phyloP scores from a whole-genome alignment of 1,140 invertebrate species.

The Mactra quadrangularis region DNA sequence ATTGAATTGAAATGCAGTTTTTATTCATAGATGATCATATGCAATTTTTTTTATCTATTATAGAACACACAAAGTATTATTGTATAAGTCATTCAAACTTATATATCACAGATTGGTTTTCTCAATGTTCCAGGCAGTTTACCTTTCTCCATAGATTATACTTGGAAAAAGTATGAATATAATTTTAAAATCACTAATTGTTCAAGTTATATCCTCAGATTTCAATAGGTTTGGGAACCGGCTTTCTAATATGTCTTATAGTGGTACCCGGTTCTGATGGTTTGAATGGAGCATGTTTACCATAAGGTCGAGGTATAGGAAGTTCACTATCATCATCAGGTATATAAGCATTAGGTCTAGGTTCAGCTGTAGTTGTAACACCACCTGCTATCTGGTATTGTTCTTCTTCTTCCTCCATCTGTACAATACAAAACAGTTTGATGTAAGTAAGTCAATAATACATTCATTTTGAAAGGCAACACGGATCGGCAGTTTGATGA shows the following conservation, averaged over 20 bases:
- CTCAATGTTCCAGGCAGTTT: not conserved
- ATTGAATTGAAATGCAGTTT: too few relatives aligned
- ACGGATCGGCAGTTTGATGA: too few relatives aligned
- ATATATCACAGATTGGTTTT: too few relatives aligned
- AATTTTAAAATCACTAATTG: not conserved
- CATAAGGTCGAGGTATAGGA: constrained; percentile 83
- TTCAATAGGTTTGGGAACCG: constrained; percentile 83
- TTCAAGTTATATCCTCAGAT: constrained; percentile 73
- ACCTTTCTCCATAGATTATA: not conserved
- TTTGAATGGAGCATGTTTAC: constrained; percentile 83
- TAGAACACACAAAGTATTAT: too few relatives aligned
- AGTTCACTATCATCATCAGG: constrained; percentile 83
- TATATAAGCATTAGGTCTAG: constrained; percentile 84
- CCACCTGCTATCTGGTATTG: constrained; percentile 82
- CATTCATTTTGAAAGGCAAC: too few relatives aligned
- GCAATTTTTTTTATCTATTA: too few relatives aligned
- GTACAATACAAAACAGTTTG: constrained; percentile 22
- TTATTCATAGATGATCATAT: too few relatives aligned
- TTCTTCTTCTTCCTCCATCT: constrained; percentile 81
- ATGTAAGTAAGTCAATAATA: not conserved
- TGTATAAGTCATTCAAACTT: too few relatives aligned
- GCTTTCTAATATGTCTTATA: constrained; percentile 84
- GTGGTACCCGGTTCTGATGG: constrained; percentile 81
- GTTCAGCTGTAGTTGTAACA: constrained; percentile 82
- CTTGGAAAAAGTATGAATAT: not conserved